Base-by-base conservation (phyloP, 2,113 vertebrate species). In the Ceyx cyanopectus region DNA sequence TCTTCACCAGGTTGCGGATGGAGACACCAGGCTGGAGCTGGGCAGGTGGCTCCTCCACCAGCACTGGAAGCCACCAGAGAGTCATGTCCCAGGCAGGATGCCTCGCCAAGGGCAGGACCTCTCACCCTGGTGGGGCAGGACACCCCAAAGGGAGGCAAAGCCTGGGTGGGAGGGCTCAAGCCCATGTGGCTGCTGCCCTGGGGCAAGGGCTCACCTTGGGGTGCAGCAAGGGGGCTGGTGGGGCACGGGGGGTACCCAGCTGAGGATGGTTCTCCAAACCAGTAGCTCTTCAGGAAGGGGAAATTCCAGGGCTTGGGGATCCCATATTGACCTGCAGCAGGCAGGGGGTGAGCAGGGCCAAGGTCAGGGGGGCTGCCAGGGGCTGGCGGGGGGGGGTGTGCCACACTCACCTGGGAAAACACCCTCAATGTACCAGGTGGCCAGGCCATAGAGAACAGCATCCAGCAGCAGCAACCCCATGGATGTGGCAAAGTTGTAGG, bases 271-370 rank as follows among this genome's bases (percentile, higher is more conserved):
- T 98, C 98, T 12, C 98, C 97, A 43, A 95, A 89, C 99, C 99
- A 99, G 95, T 98, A 99, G 91, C 98, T 99, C 82, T 97, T 83
- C 94, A 97, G 97, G 94, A 99, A 98, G 66, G 98, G 97, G 81
- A 99, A 99, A 93, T 99, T 97, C 99, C 99, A 99, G 0, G 98
- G 98, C 37, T 97, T 98, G 5, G 99, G 98, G 41, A 99, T 98
- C 63, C 99, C 99, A 1, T 98, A 99, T 75, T 98, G 98, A 81
- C 99, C 98, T 99, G 87, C 27, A 41, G 65, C 76, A 92, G 20
- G 40, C 0, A 7, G 15, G 29, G 29, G 30, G 11, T 81, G 32
- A 93, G 69, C 1, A 0, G 23, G 34, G 51, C 34, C 0, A 0
- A 43, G 14, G 15, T 10, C 6, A 2, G 3, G 60, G 41, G 4